Evolutionary conservation across 2,797 vertebrate species (phyloP), one percentile per base, ranked within the genome.

Genomic region (Pitangus sulphuratus): DNA sequence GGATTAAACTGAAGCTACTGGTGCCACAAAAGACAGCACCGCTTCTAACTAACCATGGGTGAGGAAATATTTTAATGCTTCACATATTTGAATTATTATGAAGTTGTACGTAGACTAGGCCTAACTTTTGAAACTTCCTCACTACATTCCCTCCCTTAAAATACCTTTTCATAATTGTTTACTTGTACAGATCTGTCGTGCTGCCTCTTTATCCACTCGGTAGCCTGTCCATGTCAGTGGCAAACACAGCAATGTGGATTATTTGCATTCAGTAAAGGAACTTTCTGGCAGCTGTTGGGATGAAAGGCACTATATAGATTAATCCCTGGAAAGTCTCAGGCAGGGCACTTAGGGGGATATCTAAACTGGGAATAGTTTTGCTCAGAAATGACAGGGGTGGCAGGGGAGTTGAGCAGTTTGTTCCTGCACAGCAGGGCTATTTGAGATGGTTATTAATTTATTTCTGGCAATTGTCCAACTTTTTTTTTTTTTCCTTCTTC

Each of bases 391-490:
- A 89, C 89, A 82, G 82, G 89, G 95, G 95, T 97, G 96, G 91
- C 95, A 95, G 62, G 95, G 89, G 95, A 95, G 71, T 92, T 93
- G 93, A 95, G 89, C 62, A 91, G 92, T 97, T 97, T 87, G 90
- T 90, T 79, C 84, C 74, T 66, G 75, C 60, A 66, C 93, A 65
- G 31, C 91, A 28, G 72, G 96, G 87, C 94, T 94, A 74, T 92
- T 93, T 9, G 72, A 80, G 97, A 97, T 97, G 96, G 91, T 97
- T 98, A 98, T 98, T 98, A 98, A 98, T 98, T 98, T 96, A 95
- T 97, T 93, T 90, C 91, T 98, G 98, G 98, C 97, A 81, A 84
- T 95, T 68, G 82, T 96, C 98, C 98, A 98, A 95, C 66, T 83
- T 30, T 83, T 81, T 70, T 72, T 92, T 90, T 86, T 94, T n/a